Conservation (phyloP, 1,140 invertebrate genomes). For the Lineus longissimus region DNA sequence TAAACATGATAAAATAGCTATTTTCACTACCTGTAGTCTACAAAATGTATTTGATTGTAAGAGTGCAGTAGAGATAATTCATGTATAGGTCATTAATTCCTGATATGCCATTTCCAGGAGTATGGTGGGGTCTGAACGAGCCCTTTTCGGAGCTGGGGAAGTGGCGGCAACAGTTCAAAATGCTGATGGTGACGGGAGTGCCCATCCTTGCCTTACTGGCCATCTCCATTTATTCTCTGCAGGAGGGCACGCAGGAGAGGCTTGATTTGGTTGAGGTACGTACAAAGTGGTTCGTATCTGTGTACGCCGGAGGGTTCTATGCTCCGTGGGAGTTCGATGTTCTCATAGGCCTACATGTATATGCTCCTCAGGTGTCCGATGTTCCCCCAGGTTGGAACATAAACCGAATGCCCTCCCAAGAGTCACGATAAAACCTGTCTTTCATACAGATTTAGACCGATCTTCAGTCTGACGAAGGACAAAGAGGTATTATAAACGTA, state of each 20-base stretch:
- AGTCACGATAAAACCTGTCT: background rate
- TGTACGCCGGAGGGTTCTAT: background rate
- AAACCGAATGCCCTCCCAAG: background rate
- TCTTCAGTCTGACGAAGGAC: no score
- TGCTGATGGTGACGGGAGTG: background rate
- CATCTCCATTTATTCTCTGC: background rate
- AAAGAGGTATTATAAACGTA: no score
- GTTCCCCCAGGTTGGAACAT: background rate
- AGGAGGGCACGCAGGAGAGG: background rate
- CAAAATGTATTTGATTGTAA: no score
- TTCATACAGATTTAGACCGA: no score
- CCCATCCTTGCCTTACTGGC: background rate
- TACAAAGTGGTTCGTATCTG: background rate
- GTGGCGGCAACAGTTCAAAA: background rate
- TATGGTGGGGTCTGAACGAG: background rate
- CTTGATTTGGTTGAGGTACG: background rate
- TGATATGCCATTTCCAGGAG: no score
- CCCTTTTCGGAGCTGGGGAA: conserved; percentile 3
- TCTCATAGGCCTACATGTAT: background rate
- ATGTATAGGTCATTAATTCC: no score
- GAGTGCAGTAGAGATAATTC: no score
- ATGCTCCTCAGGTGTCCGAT: background rate
- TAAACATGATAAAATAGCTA: no score
- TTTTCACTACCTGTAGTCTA: no score
- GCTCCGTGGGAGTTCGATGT: background rate